phyloP scores from a whole-genome alignment of 2,888 invertebrate species.

The Perdita meconis region DNA sequence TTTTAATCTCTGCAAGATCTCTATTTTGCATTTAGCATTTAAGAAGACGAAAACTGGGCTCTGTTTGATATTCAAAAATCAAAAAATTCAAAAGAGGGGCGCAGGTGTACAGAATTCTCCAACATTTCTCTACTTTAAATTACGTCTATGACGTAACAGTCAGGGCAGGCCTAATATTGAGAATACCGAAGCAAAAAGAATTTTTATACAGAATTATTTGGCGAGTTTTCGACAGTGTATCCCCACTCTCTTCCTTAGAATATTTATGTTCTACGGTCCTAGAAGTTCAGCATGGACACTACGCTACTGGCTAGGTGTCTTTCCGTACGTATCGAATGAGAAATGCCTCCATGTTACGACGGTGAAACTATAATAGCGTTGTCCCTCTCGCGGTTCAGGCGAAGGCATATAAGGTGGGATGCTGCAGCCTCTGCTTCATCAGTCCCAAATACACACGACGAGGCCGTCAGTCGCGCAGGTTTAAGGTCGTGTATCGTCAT shows the following conservation, averaged over 20 bases:
- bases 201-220: no score
- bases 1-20: no score
- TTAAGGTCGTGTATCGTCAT: conserved; percentile 76
- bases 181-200: no score
- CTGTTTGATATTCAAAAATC: no score
- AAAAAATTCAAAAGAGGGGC: neutral
- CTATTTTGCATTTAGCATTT: no score
- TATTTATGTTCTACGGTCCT: conserved; percentile 23
- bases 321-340: conserved; percentile 70
- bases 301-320: conserved; percentile 77
- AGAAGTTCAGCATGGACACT: conserved; percentile 35
- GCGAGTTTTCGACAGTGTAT: no score
- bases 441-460: conserved; percentile 82
- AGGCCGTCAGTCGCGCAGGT: conserved; percentile 77
- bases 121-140: neutral
- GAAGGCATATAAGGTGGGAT: conserved; percentile 84
- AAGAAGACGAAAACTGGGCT: no score
- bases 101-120: neutral
- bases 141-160: neutral
- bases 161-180: no score
- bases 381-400: conserved; percentile 77
- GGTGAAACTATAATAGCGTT: conserved; percentile 77
- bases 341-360: conserved; percentile 70
- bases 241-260: no score
- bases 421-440: conserved; percentile 81